Evolutionary conservation across 2,888 invertebrate species (phyloP), one percentile per base, ranked within the genome.

Genomic region (Ophraella communa): DNA sequence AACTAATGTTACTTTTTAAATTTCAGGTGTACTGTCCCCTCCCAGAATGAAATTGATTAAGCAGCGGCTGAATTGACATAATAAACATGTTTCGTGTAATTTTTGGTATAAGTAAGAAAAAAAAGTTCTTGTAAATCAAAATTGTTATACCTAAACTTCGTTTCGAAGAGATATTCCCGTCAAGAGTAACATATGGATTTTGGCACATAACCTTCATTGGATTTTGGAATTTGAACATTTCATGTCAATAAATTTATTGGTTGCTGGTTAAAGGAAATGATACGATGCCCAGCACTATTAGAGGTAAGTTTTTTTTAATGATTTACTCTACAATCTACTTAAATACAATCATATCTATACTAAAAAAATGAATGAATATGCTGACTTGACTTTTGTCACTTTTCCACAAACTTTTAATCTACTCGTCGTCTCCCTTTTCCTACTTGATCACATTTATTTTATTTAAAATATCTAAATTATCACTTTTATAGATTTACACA

Each of bases 271-370:
- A 47, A 78, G 76, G 80, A 79, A 71, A 80, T 79, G 76, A 73
- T 78, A 82, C 77, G 73, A 82, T 82, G 82, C 82, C 82, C 73
- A 82, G 82, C 77, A 82, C 82, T 74, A 82, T 82, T 78, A 81
- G 82, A 82, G 82, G 82, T 82, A 74, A 79, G 82, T 64, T 56
- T 55, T 54, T 11, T 30, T 56, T 27, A n/a, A n/a, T n/a, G n/a
- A n/a, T n/a, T n/a, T n/a, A n/a, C n/a, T n/a, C n/a, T n/a, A n/a
- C n/a, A n/a, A n/a, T n/a, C n/a, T n/a, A n/a, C n/a, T n/a, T n/a
- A n/a, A n/a, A n/a, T n/a, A n/a, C n/a, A n/a, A n/a, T n/a, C n/a
- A n/a, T n/a, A n/a, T n/a, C n/a, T n/a, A n/a, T n/a, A n/a, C n/a
- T n/a, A n/a, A n/a, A n/a, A n/a, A n/a, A n/a, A n/a, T n/a, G n/a